These are phyloP conservation scores for Drosophila sp. DNA, from an alignment of 1,140 invertebrate species.

Conservation along the genomic window DNA sequence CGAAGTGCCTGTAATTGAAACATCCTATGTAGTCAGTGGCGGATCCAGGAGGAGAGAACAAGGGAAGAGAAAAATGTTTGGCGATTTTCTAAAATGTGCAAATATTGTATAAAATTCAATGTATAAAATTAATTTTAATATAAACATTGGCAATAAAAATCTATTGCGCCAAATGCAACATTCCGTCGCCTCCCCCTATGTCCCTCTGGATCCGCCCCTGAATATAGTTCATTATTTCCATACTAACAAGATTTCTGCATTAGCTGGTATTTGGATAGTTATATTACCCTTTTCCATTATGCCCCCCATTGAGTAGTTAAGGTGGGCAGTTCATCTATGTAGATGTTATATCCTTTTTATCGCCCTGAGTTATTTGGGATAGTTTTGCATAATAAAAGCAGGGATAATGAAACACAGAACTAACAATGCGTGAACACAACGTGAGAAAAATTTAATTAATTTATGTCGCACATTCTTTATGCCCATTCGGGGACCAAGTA, in stretches of 20 bases:
- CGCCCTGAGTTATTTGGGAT: conserved; percentile 33
- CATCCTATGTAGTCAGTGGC: too few species aligned
- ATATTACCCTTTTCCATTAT: conserved; percentile 18
- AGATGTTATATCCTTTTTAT: conserved; percentile 17
- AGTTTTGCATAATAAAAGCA: conserved; percentile 69
- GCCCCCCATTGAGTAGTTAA: conserved; percentile 35
- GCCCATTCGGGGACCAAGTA: conserved; percentile 58
- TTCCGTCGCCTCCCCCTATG: too few species aligned
- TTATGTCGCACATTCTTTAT: conserved; percentile 77
- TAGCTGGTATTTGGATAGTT: conserved; percentile 24
- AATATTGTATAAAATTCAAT: too few species aligned
- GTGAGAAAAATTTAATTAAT: conserved; percentile 81
- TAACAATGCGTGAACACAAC: conserved; percentile 50
- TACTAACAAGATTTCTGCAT: conserved; percentile 40
- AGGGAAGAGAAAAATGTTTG: too few species aligned
- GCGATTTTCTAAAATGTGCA: too few species aligned
- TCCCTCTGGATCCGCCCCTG: too few species aligned
- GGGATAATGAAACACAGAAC: conserved; percentile 14
- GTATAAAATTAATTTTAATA: too few species aligned
- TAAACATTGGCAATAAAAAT: too few species aligned
- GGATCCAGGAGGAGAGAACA: too few species aligned
- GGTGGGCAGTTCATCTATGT: not conserved
- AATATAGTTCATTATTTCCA: not conserved
- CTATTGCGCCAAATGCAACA: too few species aligned
- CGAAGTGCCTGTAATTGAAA: too few species aligned